Conservation (phyloP, 2,113 vertebrate species). For the Piprites chloris region DNA sequence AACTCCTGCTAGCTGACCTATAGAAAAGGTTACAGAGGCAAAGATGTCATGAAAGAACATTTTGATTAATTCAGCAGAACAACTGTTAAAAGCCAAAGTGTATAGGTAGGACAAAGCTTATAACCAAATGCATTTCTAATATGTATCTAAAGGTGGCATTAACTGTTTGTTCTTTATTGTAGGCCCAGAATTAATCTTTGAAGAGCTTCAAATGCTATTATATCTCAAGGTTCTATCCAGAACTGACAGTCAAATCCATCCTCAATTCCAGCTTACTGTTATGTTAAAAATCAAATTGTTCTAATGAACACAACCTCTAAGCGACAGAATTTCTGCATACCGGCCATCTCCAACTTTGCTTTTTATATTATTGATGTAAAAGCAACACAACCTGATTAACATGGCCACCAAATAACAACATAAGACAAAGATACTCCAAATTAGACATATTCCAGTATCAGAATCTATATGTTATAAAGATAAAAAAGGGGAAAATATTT, state of each 20-base stretch:
- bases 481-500: background rate
- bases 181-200: background rate
- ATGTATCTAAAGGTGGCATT: slow-evolving; percentile 31
- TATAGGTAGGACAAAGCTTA: background rate
- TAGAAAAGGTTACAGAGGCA: background rate
- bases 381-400: background rate
- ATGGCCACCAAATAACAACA: background rate
- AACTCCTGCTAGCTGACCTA: background rate
- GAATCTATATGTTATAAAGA: background rate
- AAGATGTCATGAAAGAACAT: background rate
- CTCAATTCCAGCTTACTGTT: background rate
- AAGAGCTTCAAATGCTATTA: background rate
- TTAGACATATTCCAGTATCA: background rate
- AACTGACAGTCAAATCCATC: background rate
- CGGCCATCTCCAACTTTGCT: background rate
- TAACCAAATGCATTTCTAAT: slow-evolving; percentile 6
- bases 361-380: background rate
- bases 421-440: background rate
- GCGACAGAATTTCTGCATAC: background rate
- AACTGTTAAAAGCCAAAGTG: background rate
- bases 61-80: background rate
- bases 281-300: background rate
- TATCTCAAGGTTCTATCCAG: background rate
- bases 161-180: background rate
- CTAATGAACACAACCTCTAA: background rate